Percentiles rank a stretch among this genome's conserved stretches.
Evolutionary conservation across 2,113 vertebrate species (phyloP).

Genomic region (Heterotis niloticus): DNA sequence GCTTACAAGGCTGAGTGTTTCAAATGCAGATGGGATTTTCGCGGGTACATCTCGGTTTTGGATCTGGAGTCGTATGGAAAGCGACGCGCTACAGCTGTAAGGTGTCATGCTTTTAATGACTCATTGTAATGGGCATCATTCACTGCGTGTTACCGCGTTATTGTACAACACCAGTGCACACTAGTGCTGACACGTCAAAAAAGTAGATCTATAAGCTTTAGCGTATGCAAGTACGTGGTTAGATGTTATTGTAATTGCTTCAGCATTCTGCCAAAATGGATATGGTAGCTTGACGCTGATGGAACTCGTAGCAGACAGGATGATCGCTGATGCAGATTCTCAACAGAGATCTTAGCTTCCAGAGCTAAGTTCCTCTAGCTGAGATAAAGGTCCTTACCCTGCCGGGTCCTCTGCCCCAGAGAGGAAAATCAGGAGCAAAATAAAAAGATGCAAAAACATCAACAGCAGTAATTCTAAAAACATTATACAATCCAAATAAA

Average conservation of each 20-base stretch:
- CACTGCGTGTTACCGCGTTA: background rate
- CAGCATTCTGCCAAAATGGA: too few species aligned
- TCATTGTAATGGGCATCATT: background rate
- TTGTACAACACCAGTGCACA: background rate
- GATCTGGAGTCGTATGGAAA: background rate
- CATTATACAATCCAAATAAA: too few species aligned
- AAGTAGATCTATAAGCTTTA: background rate
- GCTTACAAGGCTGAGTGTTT: conserved; percentile 17
- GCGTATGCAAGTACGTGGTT: background rate
- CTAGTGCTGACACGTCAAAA: background rate
- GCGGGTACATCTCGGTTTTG: background rate
- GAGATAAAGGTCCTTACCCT: too few species aligned
- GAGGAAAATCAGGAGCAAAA: too few species aligned
- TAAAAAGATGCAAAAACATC: too few species aligned
- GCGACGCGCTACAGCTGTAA: background rate
- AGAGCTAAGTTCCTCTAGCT: too few species aligned
- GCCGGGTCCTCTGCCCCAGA: too few species aligned
- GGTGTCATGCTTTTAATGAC: background rate
- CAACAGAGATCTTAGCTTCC: too few species aligned
- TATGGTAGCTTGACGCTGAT: too few species aligned
- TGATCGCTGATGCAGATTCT: background rate
- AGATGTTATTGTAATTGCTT: background rate
- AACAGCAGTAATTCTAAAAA: too few species aligned
- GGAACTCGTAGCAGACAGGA: background rate
- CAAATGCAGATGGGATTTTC: conserved; percentile 7